Evolutionary conservation across 2,113 vertebrate species (phyloP), one percentile per base, ranked within the genome.

Genomic region (Strix aluco): DNA sequence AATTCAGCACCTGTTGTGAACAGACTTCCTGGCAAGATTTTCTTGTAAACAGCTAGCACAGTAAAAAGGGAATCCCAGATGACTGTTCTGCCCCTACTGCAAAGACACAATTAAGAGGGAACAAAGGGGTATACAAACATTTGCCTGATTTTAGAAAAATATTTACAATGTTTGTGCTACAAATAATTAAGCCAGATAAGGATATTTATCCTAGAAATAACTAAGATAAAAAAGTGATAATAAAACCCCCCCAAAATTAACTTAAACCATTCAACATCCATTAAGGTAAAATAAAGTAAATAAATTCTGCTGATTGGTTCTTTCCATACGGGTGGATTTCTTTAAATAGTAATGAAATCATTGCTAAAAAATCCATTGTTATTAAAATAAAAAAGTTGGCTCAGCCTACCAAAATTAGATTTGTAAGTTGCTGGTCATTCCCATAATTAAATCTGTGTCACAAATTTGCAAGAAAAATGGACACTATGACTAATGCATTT

Each of bases 371-470:
- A 98, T 98, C 98, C 97, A 98, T 98, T 98, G 98, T 98, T 98
- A 97, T 98, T 98, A 97, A 98, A 98, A 98, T 96, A 92, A 97
- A 98, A 97, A 98, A 98, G 95, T 97, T 98, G 97, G 95, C 95
- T 98, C 96, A 98, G 98, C 97, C 97, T 90, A 95, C 97, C 97
- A 98, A 98, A 98, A 98, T 98, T 98, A 97, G 98, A 98, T 98
- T 98, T 98, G 98, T 97, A 98, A 98, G 97, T 98, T 98, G 97
- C 98, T 98, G 98, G 98, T 98, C 98, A 98, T 98, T 98, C 97
- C 89, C 96, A 87, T 98, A 99, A 99, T 98, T 98, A 98, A 98
- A 99, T 99, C 97, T 98, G 80, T 98, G 98, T 98, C 98, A 98
- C 97, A 98, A 98, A 98, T 97, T 97, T 98, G 98, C 98, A 98